Conservation (phyloP, 2,797 vertebrate species). For the Notamacropus eugenii region DNA sequence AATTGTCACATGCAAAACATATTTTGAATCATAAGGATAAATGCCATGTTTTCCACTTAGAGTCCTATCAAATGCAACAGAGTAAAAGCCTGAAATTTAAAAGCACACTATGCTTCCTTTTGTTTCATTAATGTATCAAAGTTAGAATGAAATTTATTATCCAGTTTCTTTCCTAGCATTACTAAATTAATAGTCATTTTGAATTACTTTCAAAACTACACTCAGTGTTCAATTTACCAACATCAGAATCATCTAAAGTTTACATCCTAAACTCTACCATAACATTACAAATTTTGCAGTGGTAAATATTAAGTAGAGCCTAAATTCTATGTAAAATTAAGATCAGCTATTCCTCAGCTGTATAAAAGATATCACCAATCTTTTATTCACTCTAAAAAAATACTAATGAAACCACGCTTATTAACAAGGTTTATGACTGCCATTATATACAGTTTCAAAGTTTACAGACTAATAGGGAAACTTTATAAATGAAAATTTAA, state of each 20-base stretch:
- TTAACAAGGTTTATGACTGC: constrained; percentile 46
- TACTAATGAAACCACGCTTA: constrained; percentile 10
- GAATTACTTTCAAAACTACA: constrained; percentile 53
- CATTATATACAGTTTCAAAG: constrained; percentile 43
- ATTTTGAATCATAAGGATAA: constrained; percentile 29
- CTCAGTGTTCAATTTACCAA: constrained; percentile 43
- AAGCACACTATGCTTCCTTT: not conserved
- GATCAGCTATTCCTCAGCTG: constrained; percentile 46
- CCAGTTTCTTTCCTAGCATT: not conserved
- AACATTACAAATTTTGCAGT: constrained; percentile 51
- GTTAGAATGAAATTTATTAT: not conserved
- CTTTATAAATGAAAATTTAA: constrained; percentile 45
- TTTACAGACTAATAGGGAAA: constrained; percentile 55
- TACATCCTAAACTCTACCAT: constrained; percentile 53
- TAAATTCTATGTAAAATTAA: constrained; percentile 46
- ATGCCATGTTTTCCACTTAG: constrained; percentile 42
- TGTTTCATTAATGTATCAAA: not conserved
- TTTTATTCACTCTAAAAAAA: constrained; percentile 41
- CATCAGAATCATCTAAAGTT: constrained; percentile 53
- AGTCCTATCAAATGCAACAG: constrained; percentile 10
- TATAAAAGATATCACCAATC: constrained; percentile 38
- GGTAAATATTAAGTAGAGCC: constrained; percentile 34
- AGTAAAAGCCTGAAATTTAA: constrained; percentile 9
- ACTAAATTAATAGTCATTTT: not conserved
- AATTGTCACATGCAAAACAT: not conserved